Conservation (phyloP, 2,888 invertebrate species). For the Gnatocerus cornutus region DNA sequence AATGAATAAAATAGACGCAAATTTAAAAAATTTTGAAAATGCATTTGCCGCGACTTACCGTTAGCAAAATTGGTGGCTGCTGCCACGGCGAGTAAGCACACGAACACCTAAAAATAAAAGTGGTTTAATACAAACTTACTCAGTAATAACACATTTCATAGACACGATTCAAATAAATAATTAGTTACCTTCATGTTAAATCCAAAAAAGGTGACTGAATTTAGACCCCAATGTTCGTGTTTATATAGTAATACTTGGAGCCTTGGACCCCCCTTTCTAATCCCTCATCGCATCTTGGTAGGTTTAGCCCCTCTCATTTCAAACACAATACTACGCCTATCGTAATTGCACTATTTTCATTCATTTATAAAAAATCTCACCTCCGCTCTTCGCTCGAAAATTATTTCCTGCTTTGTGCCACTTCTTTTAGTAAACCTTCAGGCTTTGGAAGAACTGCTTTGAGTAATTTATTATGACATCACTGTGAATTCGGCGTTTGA, state of each 20-base stretch:
- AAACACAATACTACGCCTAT: constrained; percentile 28
- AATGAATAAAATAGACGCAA: neutral
- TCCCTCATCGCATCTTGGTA: constrained; percentile 47
- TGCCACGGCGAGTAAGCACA: constrained; percentile 61
- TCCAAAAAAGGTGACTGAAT: constrained; percentile 53
- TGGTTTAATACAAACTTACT: neutral
- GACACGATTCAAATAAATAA: neutral
- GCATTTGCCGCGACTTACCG: constrained; percentile 45
- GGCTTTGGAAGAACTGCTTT: constrained; percentile 7
- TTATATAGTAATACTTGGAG: constrained; percentile 49
- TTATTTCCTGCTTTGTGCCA: constrained; percentile 32
- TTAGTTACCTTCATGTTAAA: constrained; percentile 51
- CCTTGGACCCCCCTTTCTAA: constrained; percentile 55
- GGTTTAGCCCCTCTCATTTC: constrained; percentile 46
- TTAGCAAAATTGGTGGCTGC: constrained; percentile 54
- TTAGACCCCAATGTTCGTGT: constrained; percentile 41
- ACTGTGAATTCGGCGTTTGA: neutral
- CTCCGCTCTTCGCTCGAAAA: constrained; percentile 33
- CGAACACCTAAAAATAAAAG: constrained; percentile 60
- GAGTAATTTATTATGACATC: constrained; percentile 6
- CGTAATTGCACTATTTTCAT: constrained; percentile 41
- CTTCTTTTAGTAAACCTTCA: constrained; percentile 35
- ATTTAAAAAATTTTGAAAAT: too few relatives aligned
- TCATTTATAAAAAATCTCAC: constrained; percentile 37
- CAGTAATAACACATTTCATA: neutral